phyloP scores from a whole-genome alignment of 2,797 vertebrate genomes.

The Hozukius guyotensis region DNA sequence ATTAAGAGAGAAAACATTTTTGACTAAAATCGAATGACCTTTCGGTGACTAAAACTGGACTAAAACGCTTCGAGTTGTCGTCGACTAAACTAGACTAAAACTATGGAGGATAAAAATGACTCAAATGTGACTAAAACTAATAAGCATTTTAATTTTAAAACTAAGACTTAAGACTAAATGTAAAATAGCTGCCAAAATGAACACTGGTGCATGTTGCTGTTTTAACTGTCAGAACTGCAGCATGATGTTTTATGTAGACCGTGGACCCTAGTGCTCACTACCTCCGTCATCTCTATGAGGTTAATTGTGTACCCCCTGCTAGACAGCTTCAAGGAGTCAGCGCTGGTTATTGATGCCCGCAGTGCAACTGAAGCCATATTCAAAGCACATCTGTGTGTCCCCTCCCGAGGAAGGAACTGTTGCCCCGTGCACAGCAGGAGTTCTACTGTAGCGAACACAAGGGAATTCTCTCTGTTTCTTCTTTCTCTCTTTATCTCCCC shows the following conservation, averaged over 20 bases:
- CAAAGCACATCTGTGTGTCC: slow-evolving; percentile 33
- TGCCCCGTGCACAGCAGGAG: slow-evolving; percentile 44
- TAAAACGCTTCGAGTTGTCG: too few species aligned
- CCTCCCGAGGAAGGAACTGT: neutral
- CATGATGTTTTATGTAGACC: neutral
- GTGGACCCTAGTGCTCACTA: neutral
- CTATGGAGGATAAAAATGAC: too few species aligned
- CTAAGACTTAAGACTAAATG: too few species aligned
- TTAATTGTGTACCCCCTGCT: neutral
- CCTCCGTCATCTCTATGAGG: neutral
- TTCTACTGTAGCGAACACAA: slow-evolving; percentile 13
- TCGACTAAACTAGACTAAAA: too few species aligned
- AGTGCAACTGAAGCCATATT: slow-evolving; percentile 28
- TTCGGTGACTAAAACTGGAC: too few species aligned
- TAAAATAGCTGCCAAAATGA: too few species aligned
- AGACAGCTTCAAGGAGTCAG: slow-evolving; percentile 6
- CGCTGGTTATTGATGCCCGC: slow-evolving; percentile 15
- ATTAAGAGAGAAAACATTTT: too few species aligned
- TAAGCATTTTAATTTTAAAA: too few species aligned
- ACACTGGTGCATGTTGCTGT: neutral
- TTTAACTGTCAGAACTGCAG: neutral
- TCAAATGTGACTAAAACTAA: too few species aligned
- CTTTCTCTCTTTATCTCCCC: slow-evolving; percentile 12
- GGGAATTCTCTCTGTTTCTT: slow-evolving; percentile 27
- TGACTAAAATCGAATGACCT: too few species aligned